These are phyloP conservation scores for Melanotaenia pygmaea DNA, from an alignment of 2,797 vertebrate species.

Conservation along the genomic window DNA sequence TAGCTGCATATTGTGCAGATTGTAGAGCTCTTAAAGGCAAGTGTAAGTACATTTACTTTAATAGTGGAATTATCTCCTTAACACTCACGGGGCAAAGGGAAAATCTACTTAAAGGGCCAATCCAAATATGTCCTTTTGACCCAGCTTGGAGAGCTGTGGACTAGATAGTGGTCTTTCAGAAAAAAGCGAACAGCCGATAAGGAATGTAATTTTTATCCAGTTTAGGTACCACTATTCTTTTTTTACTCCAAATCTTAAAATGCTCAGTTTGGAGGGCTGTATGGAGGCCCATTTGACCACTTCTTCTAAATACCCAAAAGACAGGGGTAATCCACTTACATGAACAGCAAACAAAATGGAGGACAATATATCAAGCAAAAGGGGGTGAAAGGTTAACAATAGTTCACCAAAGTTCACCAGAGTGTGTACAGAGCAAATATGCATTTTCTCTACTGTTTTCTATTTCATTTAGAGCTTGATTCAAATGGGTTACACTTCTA, in stretches of 20 bases:
- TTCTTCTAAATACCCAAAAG: neutral
- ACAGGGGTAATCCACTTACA: neutral
- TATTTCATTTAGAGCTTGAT: neutral
- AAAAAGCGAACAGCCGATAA: neutral
- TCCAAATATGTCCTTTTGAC: constrained; percentile 1
- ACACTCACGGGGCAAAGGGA: constrained; percentile 3
- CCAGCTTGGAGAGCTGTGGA: neutral
- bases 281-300: neutral
- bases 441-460: neutral
- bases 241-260: neutral
- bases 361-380: neutral
- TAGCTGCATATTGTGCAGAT: neutral
- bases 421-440: neutral
- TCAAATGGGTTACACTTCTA: neutral
- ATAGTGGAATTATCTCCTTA: neutral
- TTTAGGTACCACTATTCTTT: neutral
- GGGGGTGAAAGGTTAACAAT: neutral
- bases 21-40: neutral
- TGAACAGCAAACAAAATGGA: neutral
- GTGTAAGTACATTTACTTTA: constrained; percentile 11
- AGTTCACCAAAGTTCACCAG: neutral
- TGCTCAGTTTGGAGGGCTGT: neutral
- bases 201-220: neutral
- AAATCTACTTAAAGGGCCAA: neutral
- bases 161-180: neutral